Percentiles rank a stretch among this genome's conserved stretches.
Evolutionary conservation across 2,113 vertebrate genomes (phyloP).

Genomic region (Cacatua alba): DNA sequence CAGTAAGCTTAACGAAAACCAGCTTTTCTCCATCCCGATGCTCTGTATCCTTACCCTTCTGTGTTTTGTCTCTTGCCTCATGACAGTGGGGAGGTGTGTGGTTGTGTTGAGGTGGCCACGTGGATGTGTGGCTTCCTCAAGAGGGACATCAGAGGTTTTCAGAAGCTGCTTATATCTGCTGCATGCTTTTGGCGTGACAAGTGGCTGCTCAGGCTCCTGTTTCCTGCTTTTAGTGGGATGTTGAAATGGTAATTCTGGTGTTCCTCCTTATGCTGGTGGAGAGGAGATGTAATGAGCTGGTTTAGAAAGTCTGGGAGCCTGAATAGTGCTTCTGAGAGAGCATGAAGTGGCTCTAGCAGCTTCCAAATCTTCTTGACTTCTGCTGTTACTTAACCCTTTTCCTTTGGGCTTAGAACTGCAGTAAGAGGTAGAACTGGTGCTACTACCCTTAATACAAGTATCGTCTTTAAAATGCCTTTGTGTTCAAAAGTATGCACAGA

Average conservation of each 20-base stretch:
- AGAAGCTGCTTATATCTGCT: neutral
- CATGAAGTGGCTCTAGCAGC: neutral
- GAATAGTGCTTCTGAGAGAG: neutral
- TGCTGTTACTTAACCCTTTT: neutral
- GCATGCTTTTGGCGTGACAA: accelerated
- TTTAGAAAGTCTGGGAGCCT: neutral
- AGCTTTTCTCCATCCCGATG: neutral
- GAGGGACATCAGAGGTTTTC: neutral
- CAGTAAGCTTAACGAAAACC: accelerated
- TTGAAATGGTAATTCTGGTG: neutral
- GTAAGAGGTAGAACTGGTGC: neutral
- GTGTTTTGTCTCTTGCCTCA: accelerated
- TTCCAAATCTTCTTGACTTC: neutral
- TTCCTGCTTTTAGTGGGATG: neutral
- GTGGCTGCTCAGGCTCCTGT: accelerated
- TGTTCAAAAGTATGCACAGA: neutral
- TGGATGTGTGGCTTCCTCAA: neutral
- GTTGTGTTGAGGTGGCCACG: accelerated
- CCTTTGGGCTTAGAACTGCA: neutral
- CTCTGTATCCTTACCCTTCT: accelerated
- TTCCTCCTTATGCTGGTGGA: neutral
- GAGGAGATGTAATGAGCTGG: neutral
- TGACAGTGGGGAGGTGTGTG: neutral
- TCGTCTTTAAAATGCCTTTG: accelerated
- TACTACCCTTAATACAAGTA: neutral